These are phyloP conservation scores for Episyrphus balteatus DNA, from an alignment of 1,140 invertebrate genomes.

Conservation along the genomic window DNA sequence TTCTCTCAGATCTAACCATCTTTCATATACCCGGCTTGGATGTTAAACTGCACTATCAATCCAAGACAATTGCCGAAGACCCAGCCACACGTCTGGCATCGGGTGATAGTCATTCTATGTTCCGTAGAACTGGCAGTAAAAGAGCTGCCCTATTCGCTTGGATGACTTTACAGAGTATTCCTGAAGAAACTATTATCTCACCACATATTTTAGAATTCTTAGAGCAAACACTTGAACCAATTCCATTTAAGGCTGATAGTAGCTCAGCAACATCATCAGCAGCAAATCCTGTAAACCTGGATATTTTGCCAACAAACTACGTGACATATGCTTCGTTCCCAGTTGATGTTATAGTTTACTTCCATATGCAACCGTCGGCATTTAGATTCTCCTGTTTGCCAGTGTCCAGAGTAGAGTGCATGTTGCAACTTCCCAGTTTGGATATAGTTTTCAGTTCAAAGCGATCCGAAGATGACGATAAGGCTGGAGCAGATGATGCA, in stretches of 20 bases:
- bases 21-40: slow-evolving; percentile 92
- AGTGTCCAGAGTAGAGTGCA: slow-evolving; percentile 89
- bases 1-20: slow-evolving; percentile 71
- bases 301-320: slow-evolving; percentile 57
- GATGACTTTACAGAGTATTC: slow-evolving; percentile 91
- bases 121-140: slow-evolving; percentile 57
- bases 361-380: slow-evolving; percentile 94
- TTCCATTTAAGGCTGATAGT: slow-evolving; percentile 56
- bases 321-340: slow-evolving; percentile 84
- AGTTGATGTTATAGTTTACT: slow-evolving; percentile 97
- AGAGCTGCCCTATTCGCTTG: slow-evolving; percentile 90
- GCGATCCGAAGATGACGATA: slow-evolving; percentile 54
- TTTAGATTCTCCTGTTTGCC: slow-evolving; percentile 93
- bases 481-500: slow-evolving; percentile 12
- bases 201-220: slow-evolving; percentile 90
- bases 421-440: slow-evolving; percentile 89
- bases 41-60: slow-evolving; percentile 87
- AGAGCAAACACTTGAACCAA: slow-evolving; percentile 88
- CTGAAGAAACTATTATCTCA: slow-evolving; percentile 90
- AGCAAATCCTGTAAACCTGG: slow-evolving; percentile 37
- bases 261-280: slow-evolving; percentile 23
- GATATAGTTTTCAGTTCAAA: slow-evolving; percentile 90
- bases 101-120: slow-evolving; percentile 24
- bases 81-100: slow-evolving; percentile 22
- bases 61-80: slow-evolving; percentile 58